Evolutionary conservation across 1,140 invertebrate genomes (phyloP).

Genomic region (Lasioglossum albipes): DNA sequence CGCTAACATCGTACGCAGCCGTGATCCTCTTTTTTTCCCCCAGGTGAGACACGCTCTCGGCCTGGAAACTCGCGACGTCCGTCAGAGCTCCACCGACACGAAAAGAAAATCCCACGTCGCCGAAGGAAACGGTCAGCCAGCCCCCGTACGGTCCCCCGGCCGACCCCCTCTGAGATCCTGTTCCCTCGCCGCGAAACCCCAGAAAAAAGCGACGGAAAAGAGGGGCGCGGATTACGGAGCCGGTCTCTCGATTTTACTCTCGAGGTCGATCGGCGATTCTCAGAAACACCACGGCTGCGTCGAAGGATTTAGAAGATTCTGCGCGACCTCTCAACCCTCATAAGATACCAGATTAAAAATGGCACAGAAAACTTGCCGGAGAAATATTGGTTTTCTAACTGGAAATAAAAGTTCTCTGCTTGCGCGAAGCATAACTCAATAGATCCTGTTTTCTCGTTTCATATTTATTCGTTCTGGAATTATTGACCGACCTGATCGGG

Average conservation of each 20-base stretch:
- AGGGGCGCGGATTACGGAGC: not conserved
- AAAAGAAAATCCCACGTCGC: conserved; percentile 31
- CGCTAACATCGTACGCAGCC: conserved; percentile 32
- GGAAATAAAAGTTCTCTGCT: too few species aligned
- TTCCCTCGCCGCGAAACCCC: not conserved
- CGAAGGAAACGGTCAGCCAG: not conserved
- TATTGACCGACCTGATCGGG: too few species aligned
- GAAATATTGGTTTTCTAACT: too few species aligned
- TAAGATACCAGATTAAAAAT: too few species aligned
- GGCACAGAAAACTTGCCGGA: too few species aligned
- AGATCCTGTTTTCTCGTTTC: too few species aligned
- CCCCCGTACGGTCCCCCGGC: not conserved
- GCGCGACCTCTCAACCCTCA: too few species aligned
- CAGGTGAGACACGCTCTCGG: not conserved
- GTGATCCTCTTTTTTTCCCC: not conserved
- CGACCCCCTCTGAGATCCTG: not conserved
- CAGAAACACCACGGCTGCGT: conserved; percentile 24
- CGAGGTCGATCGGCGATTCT: conserved; percentile 54
- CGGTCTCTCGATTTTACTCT: conserved; percentile 53
- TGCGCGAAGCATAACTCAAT: too few species aligned
- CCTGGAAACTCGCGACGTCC: conserved; percentile 1
- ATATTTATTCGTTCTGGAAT: too few species aligned
- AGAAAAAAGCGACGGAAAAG: conserved; percentile 5
- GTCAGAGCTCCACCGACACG: not conserved
- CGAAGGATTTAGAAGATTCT: too few species aligned